phyloP scores from a whole-genome alignment of 2,797 vertebrate species.

The Peromyscus attwateri region DNA sequence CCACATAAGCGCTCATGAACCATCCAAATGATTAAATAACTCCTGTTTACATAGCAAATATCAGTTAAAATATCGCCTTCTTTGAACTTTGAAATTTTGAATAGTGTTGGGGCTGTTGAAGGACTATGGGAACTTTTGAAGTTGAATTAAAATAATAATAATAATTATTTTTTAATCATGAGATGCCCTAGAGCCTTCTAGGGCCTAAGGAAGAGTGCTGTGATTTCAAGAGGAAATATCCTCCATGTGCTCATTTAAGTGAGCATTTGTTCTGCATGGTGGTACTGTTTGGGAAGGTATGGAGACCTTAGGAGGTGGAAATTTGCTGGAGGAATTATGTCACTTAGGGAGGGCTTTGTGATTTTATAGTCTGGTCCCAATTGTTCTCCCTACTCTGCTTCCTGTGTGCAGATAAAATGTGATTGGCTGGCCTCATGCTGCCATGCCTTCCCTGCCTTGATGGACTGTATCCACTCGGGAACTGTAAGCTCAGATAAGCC shows the following conservation, averaged over 20 bases:
- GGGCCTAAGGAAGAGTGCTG: not conserved
- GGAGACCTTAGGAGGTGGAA: not conserved
- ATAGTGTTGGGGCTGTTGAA: not conserved
- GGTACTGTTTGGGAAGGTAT: not conserved
- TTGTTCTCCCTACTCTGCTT: not conserved
- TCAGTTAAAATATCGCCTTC: not conserved
- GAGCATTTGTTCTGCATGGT: not conserved
- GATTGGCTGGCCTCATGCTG: not conserved
- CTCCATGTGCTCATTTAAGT: not conserved
- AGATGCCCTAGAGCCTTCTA: not conserved
- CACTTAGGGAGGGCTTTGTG: not conserved
- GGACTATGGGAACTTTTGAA: not conserved
- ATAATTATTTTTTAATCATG: not conserved
- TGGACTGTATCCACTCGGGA: not conserved
- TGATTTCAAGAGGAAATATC: not conserved
- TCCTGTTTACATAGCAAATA: not conserved
- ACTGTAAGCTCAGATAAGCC: not conserved
- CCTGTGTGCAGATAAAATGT: not conserved
- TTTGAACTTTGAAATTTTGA: not conserved
- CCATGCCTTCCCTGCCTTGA: not conserved
- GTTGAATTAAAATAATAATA: not conserved
- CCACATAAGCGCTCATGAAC: not conserved
- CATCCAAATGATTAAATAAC: not conserved
- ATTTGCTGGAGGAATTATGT: not conserved
- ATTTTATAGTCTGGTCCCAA: not conserved